Evolutionary conservation across 37 sponge, comb jelly and placozoan genomes (phyloP), one percentile per base, ranked within the genome.

Genomic region (Spongilla lacustris): DNA sequence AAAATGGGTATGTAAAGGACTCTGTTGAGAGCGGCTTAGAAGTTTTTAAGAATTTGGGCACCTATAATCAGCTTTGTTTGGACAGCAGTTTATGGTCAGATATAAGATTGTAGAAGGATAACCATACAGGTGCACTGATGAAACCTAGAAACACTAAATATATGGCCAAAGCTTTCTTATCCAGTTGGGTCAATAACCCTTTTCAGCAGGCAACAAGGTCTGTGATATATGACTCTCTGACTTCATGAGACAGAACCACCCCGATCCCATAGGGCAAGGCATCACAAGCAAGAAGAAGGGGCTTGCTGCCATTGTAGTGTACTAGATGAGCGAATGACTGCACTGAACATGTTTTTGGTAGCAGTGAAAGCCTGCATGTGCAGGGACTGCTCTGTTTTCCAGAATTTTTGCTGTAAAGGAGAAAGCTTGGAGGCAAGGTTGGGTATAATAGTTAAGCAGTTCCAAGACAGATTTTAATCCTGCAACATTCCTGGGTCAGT

Each of bases 221-320:
- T 17, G 58, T 58, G 58, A 58, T 58, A 17, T 58, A 58, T 8
- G 58, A 13, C 58, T 58, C 58, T 58, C 58, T 14, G 58, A 58
- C 11, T 58, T 58, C 49, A 25, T 77, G 78, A 24, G 78, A 11
- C 12, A 77, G 78, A 22, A 77, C 78, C 11, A 14, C 35, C 34
- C 78, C 78, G 4, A 77, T 35, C 27, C 78, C 78, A 77, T 77
- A 34, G 36, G 32, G 66, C 6, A 48, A 77, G 38, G 78, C 78
- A 77, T 77, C 78, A 77, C 34, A 31, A 1, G 78, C 31, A 6
- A 77, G 49, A 36, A 36, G 34, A 77, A 77, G 27, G 2, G 78
- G 78, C 36, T 36, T 31, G 36, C 36, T 31, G 35, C 12, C 8
- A 17, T 77, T 48, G 36, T 35, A 77, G 35, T 77, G 78, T 35